These are phyloP conservation scores for Rhagonycha fulva DNA, from an alignment of 2,888 invertebrate genomes.

Conservation along the genomic window DNA sequence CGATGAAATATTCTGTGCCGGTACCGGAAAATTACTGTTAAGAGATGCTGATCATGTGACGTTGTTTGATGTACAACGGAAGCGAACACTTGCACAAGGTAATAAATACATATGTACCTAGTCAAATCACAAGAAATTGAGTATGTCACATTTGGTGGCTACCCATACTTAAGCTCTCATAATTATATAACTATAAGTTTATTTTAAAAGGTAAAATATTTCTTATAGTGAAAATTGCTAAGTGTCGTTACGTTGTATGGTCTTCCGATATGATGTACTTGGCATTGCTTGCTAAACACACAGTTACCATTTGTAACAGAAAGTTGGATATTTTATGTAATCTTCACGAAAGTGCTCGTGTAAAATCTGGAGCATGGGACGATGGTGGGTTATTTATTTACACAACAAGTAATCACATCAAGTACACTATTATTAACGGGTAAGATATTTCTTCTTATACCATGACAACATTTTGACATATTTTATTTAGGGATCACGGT, in stretches of 20 bases:
- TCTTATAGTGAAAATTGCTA: slow-evolving; percentile 83
- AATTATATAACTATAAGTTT: background rate
- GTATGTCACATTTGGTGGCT: too few species aligned
- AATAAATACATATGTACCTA: slow-evolving; percentile 25
- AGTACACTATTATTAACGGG: slow-evolving; percentile 96
- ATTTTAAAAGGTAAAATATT: too few species aligned
- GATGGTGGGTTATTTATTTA: slow-evolving; percentile 97
- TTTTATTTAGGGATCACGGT: slow-evolving; percentile 80
- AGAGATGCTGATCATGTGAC: slow-evolving; percentile 90
- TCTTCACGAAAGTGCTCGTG: slow-evolving; percentile 92
- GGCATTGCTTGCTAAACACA: slow-evolving; percentile 92
- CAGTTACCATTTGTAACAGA: slow-evolving; percentile 89
- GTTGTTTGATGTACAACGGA: slow-evolving; percentile 96
- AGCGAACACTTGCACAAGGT: slow-evolving; percentile 64
- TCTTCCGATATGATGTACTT: slow-evolving; percentile 93
- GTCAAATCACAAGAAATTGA: background rate
- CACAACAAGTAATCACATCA: slow-evolving; percentile 98
- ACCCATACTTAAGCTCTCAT: background rate
- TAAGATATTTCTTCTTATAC: slow-evolving; percentile 43
- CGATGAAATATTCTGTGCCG: slow-evolving; percentile 98
- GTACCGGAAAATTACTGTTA: slow-evolving; percentile 93
- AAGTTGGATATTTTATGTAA: slow-evolving; percentile 90
- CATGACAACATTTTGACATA: background rate
- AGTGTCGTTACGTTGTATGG: slow-evolving; percentile 94
- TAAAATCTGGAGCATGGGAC: slow-evolving; percentile 99